Percentiles rank a stretch among this genome's conserved stretches.
Evolutionary conservation across 2,113 vertebrate species (phyloP).

Genomic region (Trematomus loennbergii): DNA sequence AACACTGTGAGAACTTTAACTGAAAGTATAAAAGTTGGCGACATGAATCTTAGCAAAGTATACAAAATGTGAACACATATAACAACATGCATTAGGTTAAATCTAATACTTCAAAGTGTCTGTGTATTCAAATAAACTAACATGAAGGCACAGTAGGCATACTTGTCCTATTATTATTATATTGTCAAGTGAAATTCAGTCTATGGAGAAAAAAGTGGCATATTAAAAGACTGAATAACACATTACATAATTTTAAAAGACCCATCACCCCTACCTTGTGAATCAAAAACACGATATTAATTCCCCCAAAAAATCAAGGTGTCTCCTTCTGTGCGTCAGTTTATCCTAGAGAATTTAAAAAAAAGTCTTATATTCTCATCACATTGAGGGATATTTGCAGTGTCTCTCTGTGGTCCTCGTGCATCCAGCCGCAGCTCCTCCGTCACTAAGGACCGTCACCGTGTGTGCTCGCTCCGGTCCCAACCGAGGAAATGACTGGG

Average conservation of each 20-base stretch:
- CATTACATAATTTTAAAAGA: not conserved
- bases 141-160: not conserved
- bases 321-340: constrained; percentile 43
- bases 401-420: constrained; percentile 52
- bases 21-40: not conserved
- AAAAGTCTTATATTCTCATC: constrained; percentile 53
- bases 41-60: not conserved
- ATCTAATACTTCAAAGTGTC: not conserved
- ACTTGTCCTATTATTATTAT: not conserved
- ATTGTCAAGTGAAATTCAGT: not conserved
- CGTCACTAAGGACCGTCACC: constrained; percentile 41
- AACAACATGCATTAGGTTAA: not conserved
- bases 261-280: constrained; percentile 70
- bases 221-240: not conserved
- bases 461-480: constrained; percentile 44
- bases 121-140: not conserved
- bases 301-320: constrained; percentile 53
- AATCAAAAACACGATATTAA: constrained; percentile 54
- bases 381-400: constrained; percentile 69
- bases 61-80: not conserved
- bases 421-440: constrained; percentile 67
- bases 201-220: not conserved
- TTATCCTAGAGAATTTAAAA: constrained; percentile 48
- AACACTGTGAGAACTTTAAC: not conserved
- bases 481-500: constrained; percentile 68